Percentiles rank a stretch among this genome's conserved stretches.
Conservation (phyloP, 1,140 invertebrate genomes). For the Saccostrea cuccullata region DNA sequence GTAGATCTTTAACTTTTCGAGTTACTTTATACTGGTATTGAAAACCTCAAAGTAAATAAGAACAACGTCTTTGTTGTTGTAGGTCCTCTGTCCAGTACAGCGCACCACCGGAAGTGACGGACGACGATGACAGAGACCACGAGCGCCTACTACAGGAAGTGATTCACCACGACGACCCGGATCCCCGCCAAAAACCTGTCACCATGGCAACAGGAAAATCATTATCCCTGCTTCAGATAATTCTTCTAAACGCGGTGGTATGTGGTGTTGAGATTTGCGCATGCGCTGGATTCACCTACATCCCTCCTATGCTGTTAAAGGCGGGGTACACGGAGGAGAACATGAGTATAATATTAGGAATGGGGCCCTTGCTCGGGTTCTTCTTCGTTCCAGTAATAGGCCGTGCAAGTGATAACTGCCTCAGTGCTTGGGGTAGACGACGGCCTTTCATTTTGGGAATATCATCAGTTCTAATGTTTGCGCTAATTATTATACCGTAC, state of each 20-base stretch:
- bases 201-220: slow-evolving; percentile 25
- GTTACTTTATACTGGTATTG: too few relatives aligned
- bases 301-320: slow-evolving; percentile 80
- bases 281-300: slow-evolving; percentile 80
- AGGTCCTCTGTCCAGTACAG: slow-evolving; percentile 25
- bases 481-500: slow-evolving; percentile 76
- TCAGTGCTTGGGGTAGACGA: slow-evolving; percentile 77
- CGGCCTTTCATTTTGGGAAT: slow-evolving; percentile 80
- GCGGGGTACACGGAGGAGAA: slow-evolving; percentile 79
- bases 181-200: neutral
- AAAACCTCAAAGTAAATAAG: too few relatives aligned
- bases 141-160: slow-evolving; percentile 10
- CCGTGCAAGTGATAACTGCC: slow-evolving; percentile 78
- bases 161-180: slow-evolving; percentile 18
- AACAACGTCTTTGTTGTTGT: neutral
- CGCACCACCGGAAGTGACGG: slow-evolving; percentile 27
- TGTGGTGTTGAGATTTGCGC: slow-evolving; percentile 80
- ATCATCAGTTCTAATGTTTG: slow-evolving; percentile 75
- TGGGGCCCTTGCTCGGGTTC: slow-evolving; percentile 79
- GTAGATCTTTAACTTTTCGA: neutral
- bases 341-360: slow-evolving; percentile 78
- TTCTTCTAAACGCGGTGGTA: slow-evolving; percentile 79
- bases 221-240: slow-evolving; percentile 64
- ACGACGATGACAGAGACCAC: neutral
- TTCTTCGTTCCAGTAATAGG: slow-evolving; percentile 79